These are phyloP conservation scores for Notocelia uddmanniana DNA, from an alignment of 2,888 invertebrate genomes.

Conservation along the genomic window DNA sequence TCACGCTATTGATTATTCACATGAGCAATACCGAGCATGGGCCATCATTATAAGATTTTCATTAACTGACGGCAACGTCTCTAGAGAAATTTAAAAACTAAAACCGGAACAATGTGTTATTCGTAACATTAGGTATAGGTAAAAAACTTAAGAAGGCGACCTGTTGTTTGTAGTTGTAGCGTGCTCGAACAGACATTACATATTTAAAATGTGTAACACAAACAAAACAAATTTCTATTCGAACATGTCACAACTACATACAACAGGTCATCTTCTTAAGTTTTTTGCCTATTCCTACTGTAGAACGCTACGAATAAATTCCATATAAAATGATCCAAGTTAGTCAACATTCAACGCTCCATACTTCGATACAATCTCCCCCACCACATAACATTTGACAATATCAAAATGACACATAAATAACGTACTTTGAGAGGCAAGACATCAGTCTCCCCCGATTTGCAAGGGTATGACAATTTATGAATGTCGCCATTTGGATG, in stretches of 20 bases:
- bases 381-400: constrained; percentile 54
- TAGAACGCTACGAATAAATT: not conserved
- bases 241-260: no score
- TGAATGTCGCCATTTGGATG: constrained; percentile 49
- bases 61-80: not conserved
- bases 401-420: constrained; percentile 57
- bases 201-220: no score
- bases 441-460: constrained; percentile 52
- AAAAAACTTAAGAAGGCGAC: no score
- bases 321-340: constrained; percentile 26
- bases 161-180: no score
- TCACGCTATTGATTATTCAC: no score
- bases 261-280: no score
- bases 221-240: no score
- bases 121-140: not conserved
- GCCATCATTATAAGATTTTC: no score
- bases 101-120: not conserved
- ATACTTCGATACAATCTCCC: constrained; percentile 43
- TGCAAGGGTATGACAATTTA: constrained; percentile 55
- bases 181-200: no score
- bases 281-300: no score
- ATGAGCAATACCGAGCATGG: no score
- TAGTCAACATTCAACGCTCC: constrained; percentile 36
- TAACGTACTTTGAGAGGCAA: constrained; percentile 55
- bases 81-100: not conserved